Conservation (phyloP, 2,888 invertebrate species). For the Drosophila maculinotata region DNA sequence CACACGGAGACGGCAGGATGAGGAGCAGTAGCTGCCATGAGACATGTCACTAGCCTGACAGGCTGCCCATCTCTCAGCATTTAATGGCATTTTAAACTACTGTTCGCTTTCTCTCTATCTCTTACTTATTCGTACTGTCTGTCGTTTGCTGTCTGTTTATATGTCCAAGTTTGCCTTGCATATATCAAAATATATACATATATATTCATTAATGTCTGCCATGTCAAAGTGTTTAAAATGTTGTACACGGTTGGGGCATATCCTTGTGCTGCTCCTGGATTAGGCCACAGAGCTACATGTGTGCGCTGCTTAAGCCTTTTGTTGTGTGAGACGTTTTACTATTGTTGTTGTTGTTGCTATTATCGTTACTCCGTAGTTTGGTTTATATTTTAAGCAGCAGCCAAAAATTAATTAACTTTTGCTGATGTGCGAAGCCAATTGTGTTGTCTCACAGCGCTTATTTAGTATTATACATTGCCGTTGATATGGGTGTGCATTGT, state of each 20-base stretch:
- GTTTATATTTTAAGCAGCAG: constrained; percentile 55
- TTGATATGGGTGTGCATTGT: no score
- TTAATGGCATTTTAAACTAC: constrained; percentile 80
- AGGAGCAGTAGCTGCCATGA: constrained; percentile 38
- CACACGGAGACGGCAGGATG: constrained; percentile 4
- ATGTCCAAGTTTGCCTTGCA: constrained; percentile 18
- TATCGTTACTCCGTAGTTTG: constrained; percentile 26
- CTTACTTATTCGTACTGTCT: constrained; percentile 1
- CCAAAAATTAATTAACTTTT: constrained; percentile 74
- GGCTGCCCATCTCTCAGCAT: constrained; percentile 57
- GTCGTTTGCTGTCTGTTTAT: constrained; percentile 10
- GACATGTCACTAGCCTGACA: constrained; percentile 59
- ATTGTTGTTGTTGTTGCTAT: constrained; percentile 2
- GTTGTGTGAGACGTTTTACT: constrained; percentile 2
- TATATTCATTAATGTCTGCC: constrained; percentile 73
- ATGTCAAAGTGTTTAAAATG: constrained; percentile 74
- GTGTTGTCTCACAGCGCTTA: constrained; percentile 11
- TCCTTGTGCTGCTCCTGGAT: constrained; percentile 28
- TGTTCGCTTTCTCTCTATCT: constrained; percentile 10
- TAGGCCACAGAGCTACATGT: constrained; percentile 31
- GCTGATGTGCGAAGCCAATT: constrained; percentile 15
- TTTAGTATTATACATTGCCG: constrained; percentile 3
- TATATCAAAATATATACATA: constrained; percentile 15
- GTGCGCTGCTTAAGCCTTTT: constrained; percentile 40
- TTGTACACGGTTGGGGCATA: constrained; percentile 59